These are phyloP conservation scores for Coelopa frigida DNA, from an alignment of 1,140 invertebrate species.

Conservation along the genomic window DNA sequence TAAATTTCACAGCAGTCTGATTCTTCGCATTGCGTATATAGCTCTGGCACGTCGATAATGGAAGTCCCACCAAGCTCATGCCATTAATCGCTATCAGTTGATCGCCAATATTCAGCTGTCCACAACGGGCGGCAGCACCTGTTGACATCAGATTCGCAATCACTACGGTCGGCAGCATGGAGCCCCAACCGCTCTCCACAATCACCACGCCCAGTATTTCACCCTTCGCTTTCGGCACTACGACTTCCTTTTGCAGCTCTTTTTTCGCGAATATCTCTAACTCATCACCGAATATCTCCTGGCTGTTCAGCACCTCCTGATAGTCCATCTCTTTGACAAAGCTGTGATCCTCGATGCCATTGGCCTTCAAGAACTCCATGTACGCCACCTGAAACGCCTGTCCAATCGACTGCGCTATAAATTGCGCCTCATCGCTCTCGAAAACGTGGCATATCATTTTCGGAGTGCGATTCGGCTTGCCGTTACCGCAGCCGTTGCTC, in stretches of 20 bases:
- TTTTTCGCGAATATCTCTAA: constrained; percentile 98
- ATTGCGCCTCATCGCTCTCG: constrained; percentile 98
- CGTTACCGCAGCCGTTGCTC: no score
- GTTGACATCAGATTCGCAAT: constrained; percentile 94
- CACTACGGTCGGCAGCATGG: constrained; percentile 97
- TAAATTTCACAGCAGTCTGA: constrained; percentile 96
- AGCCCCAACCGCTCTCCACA: constrained; percentile 99
- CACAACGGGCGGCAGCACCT: constrained; percentile 92
- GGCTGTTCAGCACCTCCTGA: constrained; percentile 97
- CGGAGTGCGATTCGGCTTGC: constrained; percentile 71
- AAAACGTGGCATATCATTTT: constrained; percentile 99
- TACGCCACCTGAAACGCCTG: constrained; percentile 99
- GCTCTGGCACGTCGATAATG: constrained; percentile 94
- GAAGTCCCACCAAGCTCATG: constrained; percentile 93
- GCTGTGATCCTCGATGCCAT: constrained; percentile 97
- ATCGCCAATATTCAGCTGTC: constrained; percentile 98
- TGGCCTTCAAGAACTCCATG: constrained; percentile 98
- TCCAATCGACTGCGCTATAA: constrained; percentile 98
- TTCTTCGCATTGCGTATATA: constrained; percentile 99
- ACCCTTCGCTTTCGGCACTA: constrained; percentile 95
- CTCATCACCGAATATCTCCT: constrained; percentile 98
- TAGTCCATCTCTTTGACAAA: constrained; percentile 99
- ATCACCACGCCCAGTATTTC: constrained; percentile 97
- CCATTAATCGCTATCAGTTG: constrained; percentile 99
- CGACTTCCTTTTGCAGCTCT: constrained; percentile 96